Evolutionary conservation across 1,140 invertebrate genomes (phyloP), one percentile per base, ranked within the genome.

Genomic region (Planococcus citri): DNA sequence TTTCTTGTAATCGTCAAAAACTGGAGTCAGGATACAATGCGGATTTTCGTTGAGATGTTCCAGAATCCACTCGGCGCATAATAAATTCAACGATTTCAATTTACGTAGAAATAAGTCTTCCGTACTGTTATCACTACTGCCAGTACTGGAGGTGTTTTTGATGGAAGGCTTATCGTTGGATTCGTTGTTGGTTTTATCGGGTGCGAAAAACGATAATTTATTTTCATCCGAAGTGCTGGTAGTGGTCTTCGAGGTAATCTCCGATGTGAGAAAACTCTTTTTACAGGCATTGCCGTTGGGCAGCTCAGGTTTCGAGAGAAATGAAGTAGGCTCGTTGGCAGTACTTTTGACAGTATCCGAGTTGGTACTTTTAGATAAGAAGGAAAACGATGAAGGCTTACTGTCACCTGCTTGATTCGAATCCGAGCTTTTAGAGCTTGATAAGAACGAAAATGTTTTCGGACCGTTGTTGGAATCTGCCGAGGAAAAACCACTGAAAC

Each of bases 401-500:
- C 3, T 2, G 17, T 51, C 41, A 51, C 41, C 41, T 9, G 10
- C 41, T 8, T 37, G 6, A 8, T 6, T 37, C 6, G 14, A 8
- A 51, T 51, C 41, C 6, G 41, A 9, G 10, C 2, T 20, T 51
- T 51, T 51, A 17, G 6, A 3, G 41, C 17, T 51, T n/a, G 41
- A 51, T 51, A 51, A 20, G 17, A 51, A 51, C 2, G 41, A 51
- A 20, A 51, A 51, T n/a, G 10, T 3, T 51, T 51, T 51, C 4
- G 29, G 29, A 33, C 29, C 29, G 12, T 33, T n/a, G n/a, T n/a
- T 33, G 29, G 29, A 33, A 51, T 51, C 17, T 8, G 33, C 33
- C 10, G 12, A 81, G 73, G 81, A 82, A 70, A 86, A 84, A 71
- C 86, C 86, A 72, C 81, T 74, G 76, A 88, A 88, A 29, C 81